Conservation (phyloP, 2,797 vertebrate species). For the Sitta carolinensis region DNA sequence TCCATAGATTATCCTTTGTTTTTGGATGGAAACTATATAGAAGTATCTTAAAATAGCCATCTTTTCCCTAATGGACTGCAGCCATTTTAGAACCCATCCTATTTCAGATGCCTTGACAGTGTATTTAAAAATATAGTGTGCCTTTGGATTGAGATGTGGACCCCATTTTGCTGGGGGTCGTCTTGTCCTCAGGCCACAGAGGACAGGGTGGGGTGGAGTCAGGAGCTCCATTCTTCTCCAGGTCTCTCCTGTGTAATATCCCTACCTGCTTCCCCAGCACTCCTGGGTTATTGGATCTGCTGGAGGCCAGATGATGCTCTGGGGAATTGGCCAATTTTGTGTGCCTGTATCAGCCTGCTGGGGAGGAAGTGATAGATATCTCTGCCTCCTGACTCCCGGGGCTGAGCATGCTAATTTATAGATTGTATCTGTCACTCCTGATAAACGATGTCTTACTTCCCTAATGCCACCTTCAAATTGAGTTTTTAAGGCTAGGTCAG, state of each 20-base stretch:
- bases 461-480: conserved; percentile 56
- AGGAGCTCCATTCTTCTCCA: neutral
- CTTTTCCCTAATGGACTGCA: neutral
- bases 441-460: conserved; percentile 63
- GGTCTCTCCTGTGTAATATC: neutral
- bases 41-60: neutral
- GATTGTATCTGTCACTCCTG: conserved; percentile 65
- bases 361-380: conserved; percentile 58
- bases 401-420: conserved; percentile 65
- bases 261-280: neutral
- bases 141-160: neutral
- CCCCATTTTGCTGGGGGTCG: neutral
- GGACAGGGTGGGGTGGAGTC: neutral
- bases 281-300: neutral
- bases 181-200: neutral
- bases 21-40: neutral
- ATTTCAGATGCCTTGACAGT: neutral
- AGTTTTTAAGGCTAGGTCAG: conserved; percentile 62
- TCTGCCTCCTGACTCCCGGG: conserved; percentile 34
- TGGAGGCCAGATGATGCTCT: neutral
- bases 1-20: neutral
- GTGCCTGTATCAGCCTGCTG: neutral
- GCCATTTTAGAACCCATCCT: neutral
- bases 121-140: neutral
- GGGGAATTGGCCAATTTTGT: conserved; percentile 41